Base-by-base conservation (phyloP, 2,113 vertebrate species). In the Aegotheles bennettii region DNA sequence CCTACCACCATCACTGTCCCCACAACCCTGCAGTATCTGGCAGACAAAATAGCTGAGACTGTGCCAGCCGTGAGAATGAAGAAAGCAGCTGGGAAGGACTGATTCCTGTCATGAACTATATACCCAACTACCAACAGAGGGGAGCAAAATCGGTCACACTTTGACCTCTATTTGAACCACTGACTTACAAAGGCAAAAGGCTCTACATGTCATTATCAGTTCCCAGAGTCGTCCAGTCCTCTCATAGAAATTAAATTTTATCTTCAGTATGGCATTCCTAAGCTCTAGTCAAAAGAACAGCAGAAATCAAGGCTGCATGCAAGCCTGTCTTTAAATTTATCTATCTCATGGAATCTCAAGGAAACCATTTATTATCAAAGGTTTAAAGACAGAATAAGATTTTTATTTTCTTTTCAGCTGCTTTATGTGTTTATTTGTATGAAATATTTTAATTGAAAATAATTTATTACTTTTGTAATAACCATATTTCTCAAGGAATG, bases 371-470 rank as follows among this genome's bases (percentile, higher is more conserved):
- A 42, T 94, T 43, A 78, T 15, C 0, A 0, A n/a, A 6, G 28
- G 17, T 60, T 86, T 69, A 93, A 90, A 95, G 33, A 71, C 60
- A 86, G 59, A 74, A 75, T 64, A 80, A 28, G 17, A 95, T 93
- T 96, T 93, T 84, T 47, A 81, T 84, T 73, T 93, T 88, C 81
- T 84, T 69, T 89, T 76, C 79, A 93, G 79, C 92, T 90, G 83
- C 76, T 93, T 94, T 91, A 81, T 90, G 79, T 89, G 56, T 86
- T 94, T 88, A 63, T 89, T 50, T 76, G 77, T 60, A 51, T 87
- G 51, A 96, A 93, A 89, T 92, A 95, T 84, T 89, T 88, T 81
- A 96, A 81, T 93, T 85, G 78, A 97, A 94, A 89, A 84, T 91
- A 95, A 95, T 81, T 77, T 87, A 96, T 84, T 96, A 84, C 48